A percentile compares a stretch with the other conserved stretches of the same genome.
Evolutionary conservation across 2,797 vertebrate genomes (phyloP).

Genomic region (Falco berigora): DNA sequence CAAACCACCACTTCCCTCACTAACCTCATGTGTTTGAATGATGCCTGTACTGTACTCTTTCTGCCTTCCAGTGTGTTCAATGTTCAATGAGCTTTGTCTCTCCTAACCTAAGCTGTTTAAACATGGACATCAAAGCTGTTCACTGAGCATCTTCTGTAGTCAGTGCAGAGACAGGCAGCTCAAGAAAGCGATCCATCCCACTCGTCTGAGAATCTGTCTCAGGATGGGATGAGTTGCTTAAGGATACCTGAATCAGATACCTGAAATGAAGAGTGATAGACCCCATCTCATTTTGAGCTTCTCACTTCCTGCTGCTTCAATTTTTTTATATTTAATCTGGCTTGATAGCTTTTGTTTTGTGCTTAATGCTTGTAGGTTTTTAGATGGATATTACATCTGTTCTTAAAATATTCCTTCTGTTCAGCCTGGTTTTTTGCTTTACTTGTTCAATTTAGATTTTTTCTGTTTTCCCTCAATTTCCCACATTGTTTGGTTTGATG

Average conservation of each 20-base stretch:
- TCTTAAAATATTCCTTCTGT: neutral
- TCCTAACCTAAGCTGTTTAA: neutral
- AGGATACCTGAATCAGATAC: neutral
- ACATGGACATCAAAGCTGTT: neutral
- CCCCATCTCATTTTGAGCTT: neutral
- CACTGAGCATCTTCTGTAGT: neutral
- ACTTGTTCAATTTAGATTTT: neutral
- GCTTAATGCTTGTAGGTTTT: neutral
- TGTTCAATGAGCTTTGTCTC: neutral
- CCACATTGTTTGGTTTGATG: neutral
- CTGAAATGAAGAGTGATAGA: neutral
- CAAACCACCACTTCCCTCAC: neutral
- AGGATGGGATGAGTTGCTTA: neutral
- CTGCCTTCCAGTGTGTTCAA: neutral
- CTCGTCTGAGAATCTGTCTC: neutral
- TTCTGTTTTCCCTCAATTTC: neutral
- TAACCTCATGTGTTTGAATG: neutral
- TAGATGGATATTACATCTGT: neutral
- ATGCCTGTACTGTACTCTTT: neutral
- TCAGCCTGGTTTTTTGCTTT: neutral
- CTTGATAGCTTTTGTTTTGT: slow-evolving; percentile 36
- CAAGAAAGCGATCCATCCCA: neutral
- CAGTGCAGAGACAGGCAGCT: neutral
- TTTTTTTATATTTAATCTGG: neutral
- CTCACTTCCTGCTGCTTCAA: neutral